Conservation (phyloP, 2,113 vertebrate species). For the Orcinus orca region DNA sequence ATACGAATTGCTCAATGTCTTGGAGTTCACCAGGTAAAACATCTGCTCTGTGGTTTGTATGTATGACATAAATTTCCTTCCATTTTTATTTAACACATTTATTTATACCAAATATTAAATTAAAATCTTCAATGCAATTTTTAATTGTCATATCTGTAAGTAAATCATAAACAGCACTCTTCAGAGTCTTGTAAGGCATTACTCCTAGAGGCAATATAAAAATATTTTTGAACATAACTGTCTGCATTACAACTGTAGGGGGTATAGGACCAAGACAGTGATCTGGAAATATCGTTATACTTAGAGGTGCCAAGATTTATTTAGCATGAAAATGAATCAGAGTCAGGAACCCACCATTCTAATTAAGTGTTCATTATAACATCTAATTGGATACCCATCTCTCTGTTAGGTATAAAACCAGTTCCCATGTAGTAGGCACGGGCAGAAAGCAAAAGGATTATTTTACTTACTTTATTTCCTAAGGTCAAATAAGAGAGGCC, state of each 20-base stretch:
- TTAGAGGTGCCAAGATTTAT: neutral
- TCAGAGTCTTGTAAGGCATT: neutral
- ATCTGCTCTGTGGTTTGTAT: neutral
- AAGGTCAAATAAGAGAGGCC: neutral
- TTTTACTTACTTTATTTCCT: neutral
- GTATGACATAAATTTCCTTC: neutral
- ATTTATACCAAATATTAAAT: neutral
- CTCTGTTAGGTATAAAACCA: neutral
- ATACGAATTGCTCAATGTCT: slow-evolving; percentile 95
- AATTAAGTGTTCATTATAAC: neutral
- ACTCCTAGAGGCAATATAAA: neutral
- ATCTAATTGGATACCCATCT: neutral
- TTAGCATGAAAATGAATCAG: neutral
- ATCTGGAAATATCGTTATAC: neutral
- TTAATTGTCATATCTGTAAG: neutral
- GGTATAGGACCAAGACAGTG: neutral
- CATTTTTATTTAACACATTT: neutral
- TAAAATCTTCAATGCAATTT: neutral
- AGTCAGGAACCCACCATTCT: neutral
- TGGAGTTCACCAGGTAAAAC: slow-evolving; percentile 97
- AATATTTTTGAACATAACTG: neutral
- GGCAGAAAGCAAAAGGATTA: neutral
- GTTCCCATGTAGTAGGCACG: neutral
- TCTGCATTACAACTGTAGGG: neutral
- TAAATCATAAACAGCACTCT: neutral